Conservation (phyloP, 1,140 invertebrate species). For the Bombus vancouverensis region DNA sequence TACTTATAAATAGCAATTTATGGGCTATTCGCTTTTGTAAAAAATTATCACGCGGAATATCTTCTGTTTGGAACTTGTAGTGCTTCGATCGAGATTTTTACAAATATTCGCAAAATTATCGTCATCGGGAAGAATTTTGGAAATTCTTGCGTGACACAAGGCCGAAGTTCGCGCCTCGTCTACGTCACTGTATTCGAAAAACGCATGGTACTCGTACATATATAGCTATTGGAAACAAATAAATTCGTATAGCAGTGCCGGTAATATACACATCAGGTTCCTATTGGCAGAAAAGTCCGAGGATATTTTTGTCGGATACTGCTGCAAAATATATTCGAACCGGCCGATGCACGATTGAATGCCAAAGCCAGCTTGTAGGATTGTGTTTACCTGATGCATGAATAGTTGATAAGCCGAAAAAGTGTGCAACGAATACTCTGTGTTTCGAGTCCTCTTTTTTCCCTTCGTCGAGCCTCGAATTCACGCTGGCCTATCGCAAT, state of each 20-base stretch:
- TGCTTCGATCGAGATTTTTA: too few relatives aligned
- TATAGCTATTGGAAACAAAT: slow-evolving; percentile 20
- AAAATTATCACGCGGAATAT: too few relatives aligned
- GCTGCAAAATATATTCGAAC: slow-evolving; percentile 31
- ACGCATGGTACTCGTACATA: background rate
- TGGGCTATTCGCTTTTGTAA: too few relatives aligned
- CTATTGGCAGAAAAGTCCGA: slow-evolving; percentile 26
- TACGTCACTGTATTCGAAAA: background rate
- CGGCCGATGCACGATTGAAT: slow-evolving; percentile 28
- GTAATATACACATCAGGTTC: slow-evolving; percentile 34
- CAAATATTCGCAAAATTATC: too few relatives aligned
- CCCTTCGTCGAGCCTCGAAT: slow-evolving; percentile 2
- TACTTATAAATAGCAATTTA: too few relatives aligned
- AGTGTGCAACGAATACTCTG: background rate
- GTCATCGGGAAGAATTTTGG: too few relatives aligned
- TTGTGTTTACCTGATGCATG: slow-evolving; percentile 25
- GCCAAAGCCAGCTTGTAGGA: slow-evolving; percentile 31
- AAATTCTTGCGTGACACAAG: background rate
- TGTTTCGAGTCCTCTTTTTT: background rate
- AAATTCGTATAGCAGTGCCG: slow-evolving; percentile 2
- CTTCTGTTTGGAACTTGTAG: too few relatives aligned
- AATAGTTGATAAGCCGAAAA: slow-evolving; percentile 33
- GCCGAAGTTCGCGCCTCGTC: background rate
- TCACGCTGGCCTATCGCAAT: background rate
- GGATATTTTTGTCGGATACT: slow-evolving; percentile 19